Percentiles rank a stretch among this genome's conserved stretches.
phyloP scores from a whole-genome alignment of 2,888 invertebrate genomes.

The Leucozona laternaria region DNA sequence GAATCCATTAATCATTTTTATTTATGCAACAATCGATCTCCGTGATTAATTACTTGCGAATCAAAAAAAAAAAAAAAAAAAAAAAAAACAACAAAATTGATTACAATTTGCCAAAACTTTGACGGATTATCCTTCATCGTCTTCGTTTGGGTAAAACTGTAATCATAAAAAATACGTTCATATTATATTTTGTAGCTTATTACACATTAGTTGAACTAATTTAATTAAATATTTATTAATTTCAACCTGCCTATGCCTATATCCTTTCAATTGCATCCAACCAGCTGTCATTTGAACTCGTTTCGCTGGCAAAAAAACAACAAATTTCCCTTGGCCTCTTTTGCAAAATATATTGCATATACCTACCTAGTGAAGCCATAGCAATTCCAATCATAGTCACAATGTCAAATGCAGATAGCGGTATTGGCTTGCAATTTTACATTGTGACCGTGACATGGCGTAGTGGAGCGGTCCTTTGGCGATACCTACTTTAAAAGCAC shows the following conservation, averaged over 20 bases:
- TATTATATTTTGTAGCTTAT: neutral
- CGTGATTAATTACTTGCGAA: constrained; percentile 52
- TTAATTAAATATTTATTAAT: constrained; percentile 45
- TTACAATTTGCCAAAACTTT: constrained; percentile 51
- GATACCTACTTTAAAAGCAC: constrained; percentile 49
- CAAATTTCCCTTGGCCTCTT: constrained; percentile 19
- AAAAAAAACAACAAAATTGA: constrained; percentile 48
- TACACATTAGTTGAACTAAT: neutral
- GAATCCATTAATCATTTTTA: constrained; percentile 55
- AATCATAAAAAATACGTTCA: constrained; percentile 12
- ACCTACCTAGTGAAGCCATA: neutral
- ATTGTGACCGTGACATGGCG: constrained; percentile 48
- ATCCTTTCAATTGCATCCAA: constrained; percentile 1
- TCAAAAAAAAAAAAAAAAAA: neutral
- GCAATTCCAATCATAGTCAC: constrained; percentile 54
- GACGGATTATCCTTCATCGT: constrained; percentile 45
- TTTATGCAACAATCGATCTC: constrained; percentile 57
- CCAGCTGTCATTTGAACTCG: neutral
- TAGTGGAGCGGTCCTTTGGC: constrained; percentile 38
- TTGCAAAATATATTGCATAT: constrained; percentile 39
- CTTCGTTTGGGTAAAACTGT: constrained; percentile 2
- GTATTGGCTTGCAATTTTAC: constrained; percentile 58
- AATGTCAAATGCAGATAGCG: constrained; percentile 45
- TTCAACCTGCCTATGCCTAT: too few species aligned
- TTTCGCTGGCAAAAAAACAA: too few species aligned